These are phyloP conservation scores for Scaptomyza polygonia DNA, from an alignment of 2,888 invertebrate genomes.

Conservation along the genomic window DNA sequence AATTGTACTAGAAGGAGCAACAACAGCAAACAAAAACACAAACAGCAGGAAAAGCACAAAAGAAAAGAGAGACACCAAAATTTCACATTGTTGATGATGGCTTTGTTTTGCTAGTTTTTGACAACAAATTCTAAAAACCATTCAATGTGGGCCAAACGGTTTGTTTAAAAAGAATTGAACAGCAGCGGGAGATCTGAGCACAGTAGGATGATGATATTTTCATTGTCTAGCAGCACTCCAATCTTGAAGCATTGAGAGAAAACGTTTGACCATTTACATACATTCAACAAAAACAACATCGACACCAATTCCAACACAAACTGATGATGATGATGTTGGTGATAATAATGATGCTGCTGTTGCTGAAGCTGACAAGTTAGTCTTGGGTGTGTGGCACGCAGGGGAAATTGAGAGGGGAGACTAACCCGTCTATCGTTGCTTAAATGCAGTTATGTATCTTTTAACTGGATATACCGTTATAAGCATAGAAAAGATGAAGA, in stretches of 20 bases:
- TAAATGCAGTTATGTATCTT: slow-evolving; percentile 71
- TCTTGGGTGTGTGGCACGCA: background rate
- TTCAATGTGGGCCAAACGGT: slow-evolving; percentile 56
- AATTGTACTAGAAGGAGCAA: background rate
- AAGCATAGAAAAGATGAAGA: slow-evolving; percentile 21
- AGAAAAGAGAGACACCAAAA: slow-evolving; percentile 20
- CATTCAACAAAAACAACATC: slow-evolving; percentile 46
- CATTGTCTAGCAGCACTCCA: slow-evolving; percentile 54
- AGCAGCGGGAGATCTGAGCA: slow-evolving; percentile 52
- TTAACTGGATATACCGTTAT: slow-evolving; percentile 65
- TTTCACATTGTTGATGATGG: slow-evolving; percentile 53
- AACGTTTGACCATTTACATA: slow-evolving; percentile 60
- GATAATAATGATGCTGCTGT: slow-evolving; percentile 8
- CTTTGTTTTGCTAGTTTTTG: slow-evolving; percentile 42
- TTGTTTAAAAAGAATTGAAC: slow-evolving; percentile 46
- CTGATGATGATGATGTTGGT: slow-evolving; percentile 36
- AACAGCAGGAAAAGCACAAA: slow-evolving; percentile 3
- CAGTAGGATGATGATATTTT: slow-evolving; percentile 59
- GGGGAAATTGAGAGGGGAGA: background rate
- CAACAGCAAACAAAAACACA: slow-evolving; percentile 13
- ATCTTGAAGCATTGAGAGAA: slow-evolving; percentile 49
- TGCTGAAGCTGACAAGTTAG: slow-evolving; percentile 49
- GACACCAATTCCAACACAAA: slow-evolving; percentile 54
- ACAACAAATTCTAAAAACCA: slow-evolving; percentile 47
- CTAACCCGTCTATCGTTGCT: slow-evolving; percentile 32